Base-by-base conservation (phyloP, 2,113 vertebrate species). In the Bungarus multicinctus region DNA sequence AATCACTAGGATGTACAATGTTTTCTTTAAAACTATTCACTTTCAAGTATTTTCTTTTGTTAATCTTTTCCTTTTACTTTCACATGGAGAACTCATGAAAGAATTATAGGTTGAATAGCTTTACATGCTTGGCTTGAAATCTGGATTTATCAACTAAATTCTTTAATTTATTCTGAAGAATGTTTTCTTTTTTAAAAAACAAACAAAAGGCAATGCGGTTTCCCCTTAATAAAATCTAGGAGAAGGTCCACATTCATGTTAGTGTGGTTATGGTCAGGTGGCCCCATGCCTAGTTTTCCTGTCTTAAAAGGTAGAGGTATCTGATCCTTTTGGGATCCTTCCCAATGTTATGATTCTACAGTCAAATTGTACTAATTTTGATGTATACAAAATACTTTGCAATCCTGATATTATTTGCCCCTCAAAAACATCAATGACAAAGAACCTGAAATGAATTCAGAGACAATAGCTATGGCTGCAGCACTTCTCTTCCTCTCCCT, bases 401-500 rank as follows among this genome's bases (percentile, higher is more conserved):
- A 50, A 27, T 34, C 30, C n/a, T 86, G 22, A 52, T 39, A 53
- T 23, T 50, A 27, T 54, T 90, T 7, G 4, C 23, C 47, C 50
- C 55, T 52, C 39, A 69, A 53, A 53, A 47, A 16, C 20, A 53
- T 47, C 55, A 50, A 8, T 20, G 60, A 93, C 93, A 90, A 27
- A 88, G 93, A 87, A 85, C 86, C 94, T 45, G n/a, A 50, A 90
- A 92, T 57, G 91, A 92, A 96, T 90, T 89, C 94, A 88, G 91
- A 92, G 95, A 97, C 97, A 97, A 97, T 94, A 74, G 93, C 92
- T 47, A 92, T 91, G 60, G 93, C 45, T 81, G 93, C 93, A 60
- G n/a, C 92, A 45, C 53, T 93, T 30, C n/a, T 53, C 45, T 27
- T 88, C 45, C 86, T 45, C 52, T 53, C 50, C 92, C 47, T 30